phyloP scores from a whole-genome alignment of 2,797 vertebrate species.

The Crocodylus rhombifer region DNA sequence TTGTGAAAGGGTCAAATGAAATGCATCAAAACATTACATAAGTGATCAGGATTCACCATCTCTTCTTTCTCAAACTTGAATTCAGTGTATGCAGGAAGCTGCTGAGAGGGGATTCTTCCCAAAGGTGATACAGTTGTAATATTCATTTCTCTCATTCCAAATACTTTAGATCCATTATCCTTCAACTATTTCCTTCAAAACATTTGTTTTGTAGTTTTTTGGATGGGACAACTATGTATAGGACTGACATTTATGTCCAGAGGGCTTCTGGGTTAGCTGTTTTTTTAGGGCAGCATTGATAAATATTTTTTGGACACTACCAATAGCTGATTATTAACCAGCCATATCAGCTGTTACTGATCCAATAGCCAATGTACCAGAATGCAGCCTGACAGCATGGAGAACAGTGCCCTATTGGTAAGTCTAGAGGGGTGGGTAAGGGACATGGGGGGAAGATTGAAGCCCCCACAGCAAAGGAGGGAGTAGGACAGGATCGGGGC shows the following conservation, averaged over 20 bases:
- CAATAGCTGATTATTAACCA: too few relatives aligned
- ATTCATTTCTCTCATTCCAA: background rate
- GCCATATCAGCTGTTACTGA: too few relatives aligned
- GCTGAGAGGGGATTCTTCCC: background rate
- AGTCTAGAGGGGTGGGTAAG: too few relatives aligned
- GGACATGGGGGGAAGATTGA: too few relatives aligned
- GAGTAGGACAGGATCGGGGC: too few relatives aligned
- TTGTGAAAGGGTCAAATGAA: background rate
- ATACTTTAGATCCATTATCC: background rate
- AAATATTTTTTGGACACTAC: too few relatives aligned
- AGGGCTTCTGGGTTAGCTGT: background rate
- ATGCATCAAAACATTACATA: background rate
- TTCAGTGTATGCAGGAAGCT: background rate
- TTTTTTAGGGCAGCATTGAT: background rate
- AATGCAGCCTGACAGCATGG: too few relatives aligned
- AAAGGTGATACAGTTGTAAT: background rate
- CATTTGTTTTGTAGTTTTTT: background rate
- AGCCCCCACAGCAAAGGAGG: too few relatives aligned
- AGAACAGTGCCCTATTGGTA: too few relatives aligned
- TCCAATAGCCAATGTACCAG: too few relatives aligned
- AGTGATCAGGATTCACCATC: background rate
- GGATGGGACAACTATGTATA: background rate
- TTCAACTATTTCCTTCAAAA: background rate
- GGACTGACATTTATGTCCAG: fast-evolving
- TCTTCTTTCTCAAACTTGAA: background rate